Evolutionary conservation across 2,797 vertebrate species (phyloP), one percentile per base, ranked within the genome.

Genomic region (Botia kubotai): DNA sequence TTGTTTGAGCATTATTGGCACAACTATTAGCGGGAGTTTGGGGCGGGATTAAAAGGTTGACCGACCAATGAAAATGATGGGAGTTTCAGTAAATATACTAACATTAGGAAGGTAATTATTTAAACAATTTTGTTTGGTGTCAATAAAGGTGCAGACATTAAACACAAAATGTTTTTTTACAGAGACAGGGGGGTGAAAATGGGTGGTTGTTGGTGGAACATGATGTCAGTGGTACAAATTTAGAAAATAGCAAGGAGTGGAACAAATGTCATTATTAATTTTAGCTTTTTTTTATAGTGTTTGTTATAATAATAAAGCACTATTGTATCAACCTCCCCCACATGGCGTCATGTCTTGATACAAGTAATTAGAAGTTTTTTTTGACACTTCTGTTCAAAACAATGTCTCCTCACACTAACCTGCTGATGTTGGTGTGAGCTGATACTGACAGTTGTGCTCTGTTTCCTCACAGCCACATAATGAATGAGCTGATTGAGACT

Each of bases 401-500:
- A 36, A 8, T 13, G 19, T 39, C 29, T 39, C n/a, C 2, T 65
- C 36, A 52, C 43, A 21, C 29, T 0, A 17, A 17, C 19, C 11
- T 69, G 3, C 58, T 23, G 23, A 33, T 8, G 2, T 58, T 72
- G 26, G 16, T 46, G 4, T 57, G 21, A 60, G 11, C 39, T 7
- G 21, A 53, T 52, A 43, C 60, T 72, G 5, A 72, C 26, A 1
- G 2, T 4, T 39, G 58, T 67, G 23, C 69, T 60, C 16, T 50
- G n/a, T 76, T 87, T 83, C 87, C 86, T 85, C 87, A 77, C 87
- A 99, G 97, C 88, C 95, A 94, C 89, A 96, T 99, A 83, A 95
- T 98, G 92, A 95, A 92, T 46, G 97, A 99, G 86, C 91, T 98
- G 85, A 96, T 99, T 87, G 96, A 99, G 91, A 97, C 97, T 0